Evolutionary conservation across 2,113 vertebrate species (phyloP), one percentile per base, ranked within the genome.

Genomic region (Chaenocephalus aceratus): DNA sequence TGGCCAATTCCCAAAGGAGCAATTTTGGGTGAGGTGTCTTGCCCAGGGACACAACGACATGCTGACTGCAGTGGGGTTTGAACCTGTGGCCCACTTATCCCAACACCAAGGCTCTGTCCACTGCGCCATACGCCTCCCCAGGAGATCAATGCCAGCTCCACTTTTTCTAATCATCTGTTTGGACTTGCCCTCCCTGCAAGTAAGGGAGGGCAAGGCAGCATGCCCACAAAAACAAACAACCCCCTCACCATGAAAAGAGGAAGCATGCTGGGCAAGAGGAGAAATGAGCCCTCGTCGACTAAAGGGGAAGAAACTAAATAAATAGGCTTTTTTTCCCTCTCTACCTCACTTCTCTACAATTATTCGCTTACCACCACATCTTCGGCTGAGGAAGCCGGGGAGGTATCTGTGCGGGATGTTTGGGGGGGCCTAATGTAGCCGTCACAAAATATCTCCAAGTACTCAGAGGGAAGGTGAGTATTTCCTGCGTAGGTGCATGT

Each of bases 141-240:
- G 79, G 63, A 77, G 64, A 60, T 34, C 2, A 12, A 75, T 1
- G 59, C 63, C 79, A 83, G 53, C 58, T 78, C 34, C 61, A 68
- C 72, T 68, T 85, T 75, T 84, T 87, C 77, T 84, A 79, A 88
- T 90, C 84, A 68, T 82, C 80, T 36, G 52, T 79, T 86, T 89
- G 76, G 88, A 61, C 57, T n/a, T 58, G 73, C 84, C 83, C 61
- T 57, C 72, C 63, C 77, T 88, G 59, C 70, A 21, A 21, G 21
- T 21, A 21, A 21, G 21, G 21, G 21, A 21, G 21, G 21, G 21
- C 21, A 72, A 89, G 65, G 76, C 82, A 80, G 67, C n/a, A 67
- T 79, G 78, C 77, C 77, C 74, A 71, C 49, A 58, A 71, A 86
- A 89, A 88, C 83, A 91, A 91, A 88, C 86, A 86, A 67, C 56